Percentiles rank a stretch among this genome's conserved stretches.
These are phyloP conservation scores for Lepus timidus DNA, from an alignment of 2,113 vertebrate species.

Conservation along the genomic window DNA sequence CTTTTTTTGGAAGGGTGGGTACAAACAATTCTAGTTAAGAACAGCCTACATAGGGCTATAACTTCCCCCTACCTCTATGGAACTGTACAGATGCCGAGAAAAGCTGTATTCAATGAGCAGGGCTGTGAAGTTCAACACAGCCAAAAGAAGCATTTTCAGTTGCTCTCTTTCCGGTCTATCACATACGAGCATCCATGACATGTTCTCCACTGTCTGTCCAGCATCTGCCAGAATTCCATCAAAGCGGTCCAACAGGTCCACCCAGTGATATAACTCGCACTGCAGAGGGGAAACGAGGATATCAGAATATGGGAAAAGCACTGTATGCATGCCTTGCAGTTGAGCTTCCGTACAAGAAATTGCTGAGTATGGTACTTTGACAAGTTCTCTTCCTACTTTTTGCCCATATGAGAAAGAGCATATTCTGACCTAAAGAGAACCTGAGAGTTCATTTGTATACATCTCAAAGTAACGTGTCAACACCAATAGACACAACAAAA, in stretches of 20 bases:
- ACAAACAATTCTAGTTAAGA: constrained; percentile 43
- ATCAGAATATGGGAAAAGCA: constrained; percentile 1
- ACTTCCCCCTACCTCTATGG: constrained; percentile 93
- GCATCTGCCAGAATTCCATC: constrained; percentile 97
- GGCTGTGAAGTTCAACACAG: constrained; percentile 97
- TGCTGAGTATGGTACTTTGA: neutral
- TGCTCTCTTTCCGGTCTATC: constrained; percentile 94
- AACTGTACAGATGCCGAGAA: constrained; percentile 98
- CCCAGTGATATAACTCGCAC: constrained; percentile 99
- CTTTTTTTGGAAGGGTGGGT: neutral
- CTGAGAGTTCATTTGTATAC: neutral
- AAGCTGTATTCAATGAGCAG: constrained; percentile 98
- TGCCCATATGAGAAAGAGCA: neutral
- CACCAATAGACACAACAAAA: constrained; percentile 6
- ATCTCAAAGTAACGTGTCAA: neutral
- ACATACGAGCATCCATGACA: constrained; percentile 97
- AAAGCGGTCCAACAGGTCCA: constrained; percentile 97
- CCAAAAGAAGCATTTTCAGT: constrained; percentile 95
- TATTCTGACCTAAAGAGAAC: neutral
- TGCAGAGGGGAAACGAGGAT: constrained; percentile 73
- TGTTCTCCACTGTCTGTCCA: constrained; percentile 96
- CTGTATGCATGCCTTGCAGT: neutral
- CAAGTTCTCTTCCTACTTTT: neutral
- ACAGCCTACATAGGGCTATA: constrained; percentile 14
- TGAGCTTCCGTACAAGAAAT: neutral